These are phyloP conservation scores for Colostygia pectinataria DNA, from an alignment of 2,888 invertebrate genomes.

Conservation along the genomic window DNA sequence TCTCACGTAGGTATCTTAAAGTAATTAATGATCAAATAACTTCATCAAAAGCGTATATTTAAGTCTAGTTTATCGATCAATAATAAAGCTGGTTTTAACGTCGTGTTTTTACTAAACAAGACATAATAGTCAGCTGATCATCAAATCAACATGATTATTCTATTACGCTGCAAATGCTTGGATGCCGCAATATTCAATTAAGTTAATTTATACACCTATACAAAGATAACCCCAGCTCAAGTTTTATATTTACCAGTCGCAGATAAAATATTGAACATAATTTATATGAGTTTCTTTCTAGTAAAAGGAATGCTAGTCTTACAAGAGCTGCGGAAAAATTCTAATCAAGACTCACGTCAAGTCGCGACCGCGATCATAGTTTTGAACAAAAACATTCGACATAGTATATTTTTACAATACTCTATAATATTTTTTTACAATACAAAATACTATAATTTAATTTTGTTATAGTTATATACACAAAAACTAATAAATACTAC, in stretches of 20 bases:
- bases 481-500: background rate
- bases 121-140: conserved; percentile 14
- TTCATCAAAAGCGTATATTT: conserved; percentile 3
- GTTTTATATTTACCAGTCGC: conserved; percentile 12
- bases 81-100: background rate
- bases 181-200: too few species aligned
- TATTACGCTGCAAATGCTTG: conserved; percentile 18
- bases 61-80: background rate
- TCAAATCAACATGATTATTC: conserved; percentile 17
- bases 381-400: too few species aligned
- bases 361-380: too few species aligned
- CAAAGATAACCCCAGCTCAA: background rate
- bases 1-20: background rate
- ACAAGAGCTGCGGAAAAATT: too few species aligned
- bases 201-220: conserved; percentile 12
- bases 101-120: conserved; percentile 10
- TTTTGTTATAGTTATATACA: too few species aligned
- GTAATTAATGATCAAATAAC: background rate
- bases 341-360: too few species aligned
- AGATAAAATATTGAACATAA: too few species aligned
- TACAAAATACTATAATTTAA: too few species aligned
- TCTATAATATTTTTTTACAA: too few species aligned
- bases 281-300: too few species aligned
- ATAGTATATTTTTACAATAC: too few species aligned
- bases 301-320: too few species aligned